Evolutionary conservation across 2,113 vertebrate genomes (phyloP).

Genomic region (Cynopterus brachyotis): DNA sequence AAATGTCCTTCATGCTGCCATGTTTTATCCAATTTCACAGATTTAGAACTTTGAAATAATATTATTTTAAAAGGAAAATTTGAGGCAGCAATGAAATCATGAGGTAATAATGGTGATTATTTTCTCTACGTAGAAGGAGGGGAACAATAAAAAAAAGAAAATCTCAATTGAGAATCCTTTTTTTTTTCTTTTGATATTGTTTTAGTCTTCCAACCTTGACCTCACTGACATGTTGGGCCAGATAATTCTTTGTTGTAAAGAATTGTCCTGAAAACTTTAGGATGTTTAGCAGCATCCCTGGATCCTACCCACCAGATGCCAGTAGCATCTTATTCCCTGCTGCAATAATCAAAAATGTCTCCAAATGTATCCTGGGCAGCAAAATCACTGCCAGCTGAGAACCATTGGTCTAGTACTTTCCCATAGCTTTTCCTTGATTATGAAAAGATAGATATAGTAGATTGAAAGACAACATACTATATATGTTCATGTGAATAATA

Average conservation of each 20-base stretch:
- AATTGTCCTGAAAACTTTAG: neutral
- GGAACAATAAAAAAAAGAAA: conserved; percentile 8
- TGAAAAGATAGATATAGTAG: neutral
- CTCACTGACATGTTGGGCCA: neutral
- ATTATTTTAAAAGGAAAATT: neutral
- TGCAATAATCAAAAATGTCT: neutral
- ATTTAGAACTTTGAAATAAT: neutral
- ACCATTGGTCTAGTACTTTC: neutral
- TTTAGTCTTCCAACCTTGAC: neutral
- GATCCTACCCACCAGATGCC: neutral
- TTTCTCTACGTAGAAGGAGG: neutral
- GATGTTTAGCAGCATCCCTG: neutral
- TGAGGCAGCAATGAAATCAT: neutral
- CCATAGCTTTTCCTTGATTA: no score
- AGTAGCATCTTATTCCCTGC: neutral
- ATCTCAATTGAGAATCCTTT: neutral
- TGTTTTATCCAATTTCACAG: no score
- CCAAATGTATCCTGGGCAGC: neutral
- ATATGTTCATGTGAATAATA: neutral
- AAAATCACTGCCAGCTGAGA: neutral
- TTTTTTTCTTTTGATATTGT: neutral
- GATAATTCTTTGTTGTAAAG: neutral
- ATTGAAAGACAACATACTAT: neutral
- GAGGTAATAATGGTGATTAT: neutral
- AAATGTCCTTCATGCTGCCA: no score